Base-by-base conservation (phyloP, 1,140 invertebrate genomes). In the Drosophila lowei region DNA sequence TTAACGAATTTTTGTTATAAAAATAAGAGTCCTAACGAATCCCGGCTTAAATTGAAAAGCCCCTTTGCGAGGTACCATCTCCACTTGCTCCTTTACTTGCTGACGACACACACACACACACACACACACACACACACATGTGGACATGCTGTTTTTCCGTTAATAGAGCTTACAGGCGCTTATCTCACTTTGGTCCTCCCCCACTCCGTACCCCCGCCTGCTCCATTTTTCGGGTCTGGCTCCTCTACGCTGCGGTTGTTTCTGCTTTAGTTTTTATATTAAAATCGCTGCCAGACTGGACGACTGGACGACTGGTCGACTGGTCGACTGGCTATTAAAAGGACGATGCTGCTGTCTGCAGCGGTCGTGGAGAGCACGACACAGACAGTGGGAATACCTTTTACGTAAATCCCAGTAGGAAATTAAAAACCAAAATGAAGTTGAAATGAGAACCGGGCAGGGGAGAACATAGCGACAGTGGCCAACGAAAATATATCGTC, bases 391-490 rank as follows among this genome's bases (percentile, higher is more conserved):
- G 41, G 50, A 55, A 68, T 77, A 86, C 81, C 79, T 88, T 88
- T 88, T 81, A 62, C 70, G 77, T 67, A 83, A 88, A 88, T 88
- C 83, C 78, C 83, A 77, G 78, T 72, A 88, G 83, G 83, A 88
- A 88, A 88, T 88, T 88, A 88, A 88, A 88, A 88, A 66, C 83
- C 83, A 83, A 88, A 88, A 88, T 88, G 83, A 88, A 86, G 71
- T 83, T 65, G 61, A 76, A 86, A 60, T 64, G 73, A 72, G 48
- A 61, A 64, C 11, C 47, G 23, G 23, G 0, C 23, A 4, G 5
- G 23, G 23, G 23, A 3, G n/a, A 25, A 23, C 16, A 25, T 56
- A 50, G 54, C 61, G 38, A 66, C 72, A 53, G 49, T 85, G 50
- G 50, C 72, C 41, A 83, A 56, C 55, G 48, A 67, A 47, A 85